phyloP scores from a whole-genome alignment of 2,888 invertebrate genomes.

The Hybos culiciformis region DNA sequence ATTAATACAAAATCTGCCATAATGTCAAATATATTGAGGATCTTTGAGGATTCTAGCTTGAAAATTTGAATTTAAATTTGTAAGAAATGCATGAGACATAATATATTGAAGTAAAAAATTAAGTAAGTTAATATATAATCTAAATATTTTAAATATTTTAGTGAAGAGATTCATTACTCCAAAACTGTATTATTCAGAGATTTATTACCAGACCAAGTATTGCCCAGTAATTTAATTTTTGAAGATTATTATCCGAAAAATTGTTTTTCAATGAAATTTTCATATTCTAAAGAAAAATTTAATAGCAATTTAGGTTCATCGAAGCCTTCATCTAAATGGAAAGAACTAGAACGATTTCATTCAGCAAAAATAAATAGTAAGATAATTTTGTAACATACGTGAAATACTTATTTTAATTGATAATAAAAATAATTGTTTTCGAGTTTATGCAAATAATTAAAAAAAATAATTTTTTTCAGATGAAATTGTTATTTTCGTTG shows the following conservation, averaged over 20 bases:
- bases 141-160: constrained; percentile 10
- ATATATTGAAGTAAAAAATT: no score
- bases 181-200: constrained; percentile 16
- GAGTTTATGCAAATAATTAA: no score
- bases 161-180: constrained; percentile 19
- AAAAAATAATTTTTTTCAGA: constrained; percentile 20
- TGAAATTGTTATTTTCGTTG: constrained; percentile 34
- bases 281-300: constrained; percentile 11
- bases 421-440: no score
- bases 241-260: constrained; percentile 18
- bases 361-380: constrained; percentile 13
- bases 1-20: no score
- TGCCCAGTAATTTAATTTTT: constrained; percentile 8
- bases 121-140: no score
- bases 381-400: constrained; percentile 3
- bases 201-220: constrained; percentile 14
- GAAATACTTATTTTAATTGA: no score
- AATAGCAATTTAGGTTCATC: constrained; percentile 9
- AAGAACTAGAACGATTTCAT: constrained; percentile 19
- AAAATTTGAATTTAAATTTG: no score
- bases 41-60: no score
- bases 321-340: constrained; percentile 18
- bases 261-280: constrained; percentile 25
- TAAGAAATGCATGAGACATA: no score
- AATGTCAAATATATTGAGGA: no score